A percentile compares a stretch with the other conserved stretches of the same genome.
Evolutionary conservation across 1,140 invertebrate genomes (phyloP).

Genomic region (Drosophila azteca): DNA sequence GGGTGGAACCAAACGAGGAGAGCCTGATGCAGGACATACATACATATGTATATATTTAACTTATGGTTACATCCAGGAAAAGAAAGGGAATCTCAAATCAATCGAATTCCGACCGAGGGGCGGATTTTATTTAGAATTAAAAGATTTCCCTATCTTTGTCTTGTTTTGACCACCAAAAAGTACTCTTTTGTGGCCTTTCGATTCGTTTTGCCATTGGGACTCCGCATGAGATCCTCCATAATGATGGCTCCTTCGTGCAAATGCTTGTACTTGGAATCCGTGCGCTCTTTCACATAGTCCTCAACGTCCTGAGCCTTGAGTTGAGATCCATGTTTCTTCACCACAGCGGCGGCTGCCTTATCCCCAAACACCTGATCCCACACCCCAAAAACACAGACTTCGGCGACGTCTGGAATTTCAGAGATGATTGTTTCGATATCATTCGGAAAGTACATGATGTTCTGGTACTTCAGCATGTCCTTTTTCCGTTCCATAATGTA

Average conservation of each 20-base stretch:
- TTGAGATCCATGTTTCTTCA: slow-evolving; percentile 20
- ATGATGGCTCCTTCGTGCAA: slow-evolving; percentile 29
- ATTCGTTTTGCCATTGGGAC: slow-evolving; percentile 34
- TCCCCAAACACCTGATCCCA: slow-evolving; percentile 42
- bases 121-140: too few relatives aligned
- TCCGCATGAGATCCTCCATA: slow-evolving; percentile 14
- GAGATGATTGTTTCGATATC: slow-evolving; percentile 65
- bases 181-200: slow-evolving; percentile 19
- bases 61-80: too few relatives aligned
- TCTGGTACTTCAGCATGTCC: slow-evolving; percentile 84
- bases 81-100: too few relatives aligned
- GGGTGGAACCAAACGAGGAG: too few relatives aligned
- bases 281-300: slow-evolving; percentile 17
- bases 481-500: slow-evolving; percentile 87
- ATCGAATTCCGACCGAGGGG: too few relatives aligned
- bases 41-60: too few relatives aligned
- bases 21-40: too few relatives aligned
- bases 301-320: slow-evolving; percentile 14
- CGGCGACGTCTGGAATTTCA: slow-evolving; percentile 50
- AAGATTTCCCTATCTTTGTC: too few relatives aligned
- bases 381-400: slow-evolving; percentile 70
- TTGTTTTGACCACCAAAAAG: slow-evolving; percentile 9
- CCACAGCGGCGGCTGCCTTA: slow-evolving; percentile 62
- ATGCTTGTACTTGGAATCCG: slow-evolving; percentile 28
- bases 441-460: slow-evolving; percentile 69